A percentile compares a stretch with the other conserved stretches of the same genome.
Evolutionary conservation across 2,888 invertebrate species (phyloP).

Genomic region (Synanthedon vespiformis): DNA sequence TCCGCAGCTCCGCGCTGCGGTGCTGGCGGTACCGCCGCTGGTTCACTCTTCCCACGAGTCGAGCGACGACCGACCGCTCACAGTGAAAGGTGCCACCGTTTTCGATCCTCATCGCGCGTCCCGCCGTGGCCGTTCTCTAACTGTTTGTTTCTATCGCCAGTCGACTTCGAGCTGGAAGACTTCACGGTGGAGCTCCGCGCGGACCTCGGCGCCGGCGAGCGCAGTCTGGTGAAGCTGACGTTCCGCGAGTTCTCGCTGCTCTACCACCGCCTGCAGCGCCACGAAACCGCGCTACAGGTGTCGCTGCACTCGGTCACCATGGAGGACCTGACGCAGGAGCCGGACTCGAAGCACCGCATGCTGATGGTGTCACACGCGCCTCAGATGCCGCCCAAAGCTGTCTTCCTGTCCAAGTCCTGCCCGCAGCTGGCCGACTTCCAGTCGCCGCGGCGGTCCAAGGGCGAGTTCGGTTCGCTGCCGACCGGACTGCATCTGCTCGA

Average conservation of each 20-base stretch:
- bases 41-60: slow-evolving; percentile 2
- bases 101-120: no score
- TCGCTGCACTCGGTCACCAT: slow-evolving; percentile 87
- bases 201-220: slow-evolving; percentile 75
- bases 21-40: slow-evolving; percentile 37
- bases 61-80: neutral
- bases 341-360: slow-evolving; percentile 83
- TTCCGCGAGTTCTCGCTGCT: slow-evolving; percentile 85
- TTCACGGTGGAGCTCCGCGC: slow-evolving; percentile 83
- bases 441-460: slow-evolving; percentile 9
- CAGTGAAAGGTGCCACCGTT: neutral
- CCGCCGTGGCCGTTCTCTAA: no score
- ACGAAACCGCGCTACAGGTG: slow-evolving; percentile 80
- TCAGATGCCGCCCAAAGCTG: slow-evolving; percentile 53
- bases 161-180: slow-evolving; percentile 79
- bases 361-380: slow-evolving; percentile 82
- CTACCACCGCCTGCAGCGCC: slow-evolving; percentile 75
- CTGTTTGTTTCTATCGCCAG: slow-evolving; percentile 23
- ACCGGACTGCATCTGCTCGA: slow-evolving; percentile 25
- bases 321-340: slow-evolving; percentile 88
- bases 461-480: slow-evolving; percentile 30
- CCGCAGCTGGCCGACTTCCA: slow-evolving; percentile 50
- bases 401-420: slow-evolving; percentile 83
- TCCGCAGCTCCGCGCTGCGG: slow-evolving; percentile 72
- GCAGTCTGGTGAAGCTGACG: slow-evolving; percentile 85